phyloP scores from a whole-genome alignment of 2,888 invertebrate genomes.

The Stenoptilia bipunctidactyla region DNA sequence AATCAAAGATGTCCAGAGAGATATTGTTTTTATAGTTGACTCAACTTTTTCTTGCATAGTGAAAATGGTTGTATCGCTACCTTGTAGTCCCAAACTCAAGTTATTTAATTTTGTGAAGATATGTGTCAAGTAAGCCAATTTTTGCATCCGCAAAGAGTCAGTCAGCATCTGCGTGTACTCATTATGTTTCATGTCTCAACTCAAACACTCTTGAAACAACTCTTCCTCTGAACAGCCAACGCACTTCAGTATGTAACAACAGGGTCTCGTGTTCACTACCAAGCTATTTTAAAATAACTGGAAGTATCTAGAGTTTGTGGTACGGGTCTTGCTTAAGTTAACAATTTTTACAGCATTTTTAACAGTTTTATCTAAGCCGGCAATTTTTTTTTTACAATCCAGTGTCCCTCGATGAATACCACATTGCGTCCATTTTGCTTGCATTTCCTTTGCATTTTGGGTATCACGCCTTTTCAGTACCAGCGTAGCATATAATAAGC shows the following conservation, averaged over 20 bases:
- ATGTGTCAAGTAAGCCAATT: conserved; percentile 17
- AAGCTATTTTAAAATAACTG: too few species aligned
- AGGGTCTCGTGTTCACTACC: conserved; percentile 7
- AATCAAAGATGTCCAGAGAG: too few species aligned
- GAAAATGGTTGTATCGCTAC: conserved; percentile 23
- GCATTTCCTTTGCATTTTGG: too few species aligned
- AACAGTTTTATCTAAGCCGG: background rate
- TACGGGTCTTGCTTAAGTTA: conserved; percentile 3
- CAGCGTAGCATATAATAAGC: too few species aligned
- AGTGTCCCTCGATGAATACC: conserved; percentile 11
- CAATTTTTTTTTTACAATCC: conserved; percentile 7
- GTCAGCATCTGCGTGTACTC: conserved; percentile 14
- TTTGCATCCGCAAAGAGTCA: conserved; percentile 16
- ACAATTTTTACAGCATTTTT: background rate
- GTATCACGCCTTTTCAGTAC: too few species aligned
- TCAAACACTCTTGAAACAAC: conserved; percentile 14
- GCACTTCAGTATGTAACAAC: conserved; percentile 13
- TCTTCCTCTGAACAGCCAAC: conserved; percentile 13
- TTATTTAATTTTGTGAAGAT: conserved; percentile 19
- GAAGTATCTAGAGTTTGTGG: conserved; percentile 7
- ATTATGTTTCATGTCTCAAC: conserved; percentile 20
- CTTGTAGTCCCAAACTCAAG: conserved; percentile 19
- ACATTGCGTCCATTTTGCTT: too few species aligned
- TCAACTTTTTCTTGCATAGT: too few species aligned
- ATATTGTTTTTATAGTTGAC: too few species aligned